Evolutionary conservation across 2,888 invertebrate genomes (phyloP).

Genomic region (Drosophila meridiana): DNA sequence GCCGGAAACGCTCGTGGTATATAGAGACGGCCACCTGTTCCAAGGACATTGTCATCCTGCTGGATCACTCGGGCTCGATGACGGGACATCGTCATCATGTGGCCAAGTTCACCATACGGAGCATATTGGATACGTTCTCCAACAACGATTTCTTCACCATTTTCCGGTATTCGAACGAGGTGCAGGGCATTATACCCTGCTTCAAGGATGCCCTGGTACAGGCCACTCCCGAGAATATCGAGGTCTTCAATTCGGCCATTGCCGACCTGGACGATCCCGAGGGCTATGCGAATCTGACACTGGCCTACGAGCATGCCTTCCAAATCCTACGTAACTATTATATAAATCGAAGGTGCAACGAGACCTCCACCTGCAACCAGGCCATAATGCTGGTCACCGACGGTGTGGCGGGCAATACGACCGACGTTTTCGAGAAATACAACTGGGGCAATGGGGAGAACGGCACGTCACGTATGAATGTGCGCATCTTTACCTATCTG

Average conservation of each 20-base stretch:
- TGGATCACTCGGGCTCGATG: constrained; percentile 99
- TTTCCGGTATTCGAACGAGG: constrained; percentile 91
- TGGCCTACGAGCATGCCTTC: constrained; percentile 94
- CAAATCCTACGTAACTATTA: constrained; percentile 89
- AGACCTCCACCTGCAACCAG: constrained; percentile 92
- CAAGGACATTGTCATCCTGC: constrained; percentile 97
- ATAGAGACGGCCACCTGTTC: constrained; percentile 99
- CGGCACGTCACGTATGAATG: constrained; percentile 90
- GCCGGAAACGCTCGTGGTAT: constrained; percentile 96
- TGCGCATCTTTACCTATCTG: constrained; percentile 97
- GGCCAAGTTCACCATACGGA: constrained; percentile 94
- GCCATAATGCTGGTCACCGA: constrained; percentile 98
- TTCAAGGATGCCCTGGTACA: constrained; percentile 93
- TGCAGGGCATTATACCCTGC: constrained; percentile 92
- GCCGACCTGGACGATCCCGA: constrained; percentile 87
- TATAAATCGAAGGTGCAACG: constrained; percentile 86
- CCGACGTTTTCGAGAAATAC: constrained; percentile 92
- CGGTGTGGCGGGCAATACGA: constrained; percentile 94
- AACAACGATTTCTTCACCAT: constrained; percentile 99
- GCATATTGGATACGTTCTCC: constrained; percentile 96
- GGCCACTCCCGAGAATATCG: constrained; percentile 94
- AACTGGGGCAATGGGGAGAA: constrained; percentile 89
- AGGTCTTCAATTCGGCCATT: constrained; percentile 90
- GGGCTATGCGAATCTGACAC: constrained; percentile 93
- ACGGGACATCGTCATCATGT: constrained; percentile 91